A percentile compares a stretch with the other conserved stretches of the same genome.
Conservation (phyloP, 2,113 vertebrate species). For the Pelobates fuscus region DNA sequence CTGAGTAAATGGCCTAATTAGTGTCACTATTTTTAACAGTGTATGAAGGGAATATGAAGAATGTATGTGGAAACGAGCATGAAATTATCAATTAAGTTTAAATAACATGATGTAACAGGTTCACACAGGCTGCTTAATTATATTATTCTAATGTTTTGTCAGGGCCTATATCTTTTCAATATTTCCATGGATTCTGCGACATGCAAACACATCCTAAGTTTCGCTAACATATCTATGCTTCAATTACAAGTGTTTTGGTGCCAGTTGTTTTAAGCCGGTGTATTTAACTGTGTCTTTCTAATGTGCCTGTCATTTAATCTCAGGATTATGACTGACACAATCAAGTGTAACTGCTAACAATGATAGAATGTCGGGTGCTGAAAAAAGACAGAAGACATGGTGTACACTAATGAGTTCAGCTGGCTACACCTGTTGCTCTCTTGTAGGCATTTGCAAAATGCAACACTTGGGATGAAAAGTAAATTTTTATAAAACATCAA, state of each 20-base stretch:
- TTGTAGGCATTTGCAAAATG: constrained; percentile 22
- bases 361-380: constrained; percentile 49
- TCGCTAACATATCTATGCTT: not conserved
- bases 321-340: constrained; percentile 58
- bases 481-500: constrained; percentile 19
- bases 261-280: constrained; percentile 19
- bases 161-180: not conserved
- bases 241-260: constrained; percentile 31
- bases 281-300: constrained; percentile 31
- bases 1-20: no score
- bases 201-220: not conserved
- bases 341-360: constrained; percentile 55
- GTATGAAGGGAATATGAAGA: not conserved
- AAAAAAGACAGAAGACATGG: constrained; percentile 50
- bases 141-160: not conserved
- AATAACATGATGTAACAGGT: not conserved
- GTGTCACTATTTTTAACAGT: not conserved
- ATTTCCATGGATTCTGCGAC: not conserved
- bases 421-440: constrained; percentile 52
- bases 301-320: constrained; percentile 19
- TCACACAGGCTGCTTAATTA: not conserved
- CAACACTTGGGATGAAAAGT: constrained; percentile 10
- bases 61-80: not conserved
- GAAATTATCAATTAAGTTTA: not conserved
- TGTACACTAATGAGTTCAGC: constrained; percentile 39